Percentiles rank a stretch among this genome's conserved stretches.
These are phyloP conservation scores for Calephelis nemesis DNA, from an alignment of 1,140 invertebrate species.

Conservation along the genomic window DNA sequence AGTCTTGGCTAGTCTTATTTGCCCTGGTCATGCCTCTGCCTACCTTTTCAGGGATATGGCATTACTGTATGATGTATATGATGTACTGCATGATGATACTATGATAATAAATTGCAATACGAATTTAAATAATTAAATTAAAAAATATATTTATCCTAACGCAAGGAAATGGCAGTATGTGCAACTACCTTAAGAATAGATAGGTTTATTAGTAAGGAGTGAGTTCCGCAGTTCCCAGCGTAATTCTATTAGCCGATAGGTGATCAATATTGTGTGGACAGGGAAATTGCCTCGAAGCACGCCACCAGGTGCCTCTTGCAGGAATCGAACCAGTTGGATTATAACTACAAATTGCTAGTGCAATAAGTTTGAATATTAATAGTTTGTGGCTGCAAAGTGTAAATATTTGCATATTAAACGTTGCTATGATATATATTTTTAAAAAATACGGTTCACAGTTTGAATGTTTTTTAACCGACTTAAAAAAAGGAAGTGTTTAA, in stretches of 20 bases:
- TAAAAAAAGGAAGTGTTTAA: too few species aligned
- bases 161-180: background rate
- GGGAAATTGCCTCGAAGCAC: slow-evolving; percentile 35
- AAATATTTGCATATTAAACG: background rate
- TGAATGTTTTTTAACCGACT: too few species aligned
- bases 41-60: too few species aligned
- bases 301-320: slow-evolving; percentile 23
- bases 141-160: too few species aligned
- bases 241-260: slow-evolving; percentile 21
- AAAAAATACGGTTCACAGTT: too few species aligned
- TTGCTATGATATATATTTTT: too few species aligned
- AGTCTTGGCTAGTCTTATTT: too few species aligned
- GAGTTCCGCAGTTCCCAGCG: background rate
- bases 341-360: slow-evolving; percentile 26
- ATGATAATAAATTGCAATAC: too few species aligned
- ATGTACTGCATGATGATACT: too few species aligned
- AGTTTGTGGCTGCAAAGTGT: background rate
- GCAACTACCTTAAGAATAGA: background rate
- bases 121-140: too few species aligned
- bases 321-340: slow-evolving; percentile 28
- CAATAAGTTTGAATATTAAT: slow-evolving; percentile 12
- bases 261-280: slow-evolving; percentile 28
- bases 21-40: too few species aligned
- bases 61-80: too few species aligned
- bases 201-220: slow-evolving; percentile 3